Evolutionary conservation across 1,140 invertebrate genomes (phyloP).

Genomic region (Eufriesea mexicana): DNA sequence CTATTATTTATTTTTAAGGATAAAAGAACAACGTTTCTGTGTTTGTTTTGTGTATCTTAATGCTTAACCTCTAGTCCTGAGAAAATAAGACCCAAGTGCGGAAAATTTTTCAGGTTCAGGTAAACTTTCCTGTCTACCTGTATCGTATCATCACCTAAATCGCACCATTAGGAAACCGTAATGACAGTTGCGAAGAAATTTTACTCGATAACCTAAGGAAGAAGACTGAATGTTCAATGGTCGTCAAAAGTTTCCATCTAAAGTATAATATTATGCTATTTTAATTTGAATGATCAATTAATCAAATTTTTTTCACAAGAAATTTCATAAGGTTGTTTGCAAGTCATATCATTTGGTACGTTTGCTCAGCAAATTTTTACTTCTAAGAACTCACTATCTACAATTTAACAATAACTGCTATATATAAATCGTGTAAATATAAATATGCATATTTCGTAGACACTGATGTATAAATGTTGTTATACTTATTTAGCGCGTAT

Average conservation of each 20-base stretch:
- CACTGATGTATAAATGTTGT: not conserved
- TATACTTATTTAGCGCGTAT: not conserved
- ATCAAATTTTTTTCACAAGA: not conserved
- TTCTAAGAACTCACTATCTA: not conserved
- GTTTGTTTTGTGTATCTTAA: not conserved
- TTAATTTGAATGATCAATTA: not conserved
- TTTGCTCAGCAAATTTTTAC: not conserved
- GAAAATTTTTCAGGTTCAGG: not conserved
- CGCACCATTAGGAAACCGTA: not conserved
- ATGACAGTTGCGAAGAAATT: rapidly evolving
- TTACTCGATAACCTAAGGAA: not conserved
- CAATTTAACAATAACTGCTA: not conserved
- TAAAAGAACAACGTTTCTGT: not conserved
- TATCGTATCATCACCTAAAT: not conserved
- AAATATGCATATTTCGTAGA: not conserved
- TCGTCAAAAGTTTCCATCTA: too few species aligned
- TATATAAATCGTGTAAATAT: not conserved
- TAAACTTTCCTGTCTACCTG: not conserved
- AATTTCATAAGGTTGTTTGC: not conserved
- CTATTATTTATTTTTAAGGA: not conserved
- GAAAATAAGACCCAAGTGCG: not conserved
- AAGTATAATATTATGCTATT: not conserved
- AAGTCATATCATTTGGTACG: too few species aligned
- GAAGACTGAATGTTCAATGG: not conserved
- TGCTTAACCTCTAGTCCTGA: not conserved